Base-by-base conservation (phyloP, 1,140 invertebrate genomes). In the Streblospio benedicti region DNA sequence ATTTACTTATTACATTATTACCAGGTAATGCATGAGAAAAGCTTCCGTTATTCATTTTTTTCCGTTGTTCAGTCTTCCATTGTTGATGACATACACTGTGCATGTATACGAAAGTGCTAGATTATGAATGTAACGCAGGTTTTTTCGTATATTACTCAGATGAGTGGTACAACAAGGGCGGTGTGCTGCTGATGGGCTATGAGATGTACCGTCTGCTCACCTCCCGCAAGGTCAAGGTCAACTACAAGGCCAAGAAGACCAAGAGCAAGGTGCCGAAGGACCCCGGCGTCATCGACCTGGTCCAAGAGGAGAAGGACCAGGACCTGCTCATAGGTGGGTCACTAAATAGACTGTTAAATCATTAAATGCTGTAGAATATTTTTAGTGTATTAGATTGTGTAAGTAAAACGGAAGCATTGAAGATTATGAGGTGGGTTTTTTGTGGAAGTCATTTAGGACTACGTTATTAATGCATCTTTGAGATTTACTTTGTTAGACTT, bases 151-250 rank as follows among this genome's bases (percentile, higher is more conserved):
- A 31, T 59, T 23, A 44, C 18, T 20, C 62, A 77, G 75, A 75
- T 16, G 86, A 90, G 32, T 99, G 96, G 95, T 83, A 84, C 25
- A 83, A 85, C 58, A 68, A 71, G 45, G 94, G 95, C 3, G 96
- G 96, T 18, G 94, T 99, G 1, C 78, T 99, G 9, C 81, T 99
- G 61, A 93, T 99, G 71, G 96, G 96, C 4, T 99, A 99, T 76
- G 96, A 99, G 80, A 83, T 99, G 71, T 99, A 94, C 74, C 82
- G 83, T 6, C 83, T 95, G 58, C 78, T 96, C 31, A 90, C 89
- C 61, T 81, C 91, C 65, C 77, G 73, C 54, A 79, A 76, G 59
- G 66, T 28, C 20, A 49, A 20, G 4, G n/a, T 12, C 50, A 63
- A 44, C 27, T 43, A 64, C 60, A 33, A 69, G 69, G 55, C 58